Evolutionary conservation across 2,888 invertebrate species (phyloP).

Genomic region (Masnerella sp.): DNA sequence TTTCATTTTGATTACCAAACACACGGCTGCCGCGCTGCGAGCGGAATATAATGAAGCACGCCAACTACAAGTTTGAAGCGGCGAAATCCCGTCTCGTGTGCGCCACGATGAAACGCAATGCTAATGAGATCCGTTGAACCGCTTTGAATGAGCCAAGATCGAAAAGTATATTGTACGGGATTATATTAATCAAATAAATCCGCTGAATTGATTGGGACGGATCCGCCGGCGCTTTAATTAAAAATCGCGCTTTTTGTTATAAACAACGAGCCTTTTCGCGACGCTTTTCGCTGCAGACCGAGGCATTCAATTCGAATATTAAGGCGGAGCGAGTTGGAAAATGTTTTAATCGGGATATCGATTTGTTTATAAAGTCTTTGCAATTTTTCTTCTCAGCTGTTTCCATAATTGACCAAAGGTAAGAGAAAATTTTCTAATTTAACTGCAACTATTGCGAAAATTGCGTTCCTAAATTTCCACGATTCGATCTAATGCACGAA

Average conservation of each 20-base stretch:
- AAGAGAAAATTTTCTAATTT: no score
- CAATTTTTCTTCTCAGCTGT: no score
- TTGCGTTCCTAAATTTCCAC: no score
- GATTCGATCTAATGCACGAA: no score
- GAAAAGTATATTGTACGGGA: slow-evolving; percentile 28
- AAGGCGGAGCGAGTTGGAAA: no score
- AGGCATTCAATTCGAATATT: no score
- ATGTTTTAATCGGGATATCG: no score
- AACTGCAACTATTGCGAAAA: no score
- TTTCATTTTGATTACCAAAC: slow-evolving; percentile 59
- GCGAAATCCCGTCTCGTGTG: slow-evolving; percentile 39
- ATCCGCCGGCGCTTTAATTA: slow-evolving; percentile 1
- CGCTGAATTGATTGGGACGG: slow-evolving; percentile 21
- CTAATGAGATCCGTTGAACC: slow-evolving; percentile 55
- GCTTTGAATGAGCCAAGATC: slow-evolving; percentile 32
- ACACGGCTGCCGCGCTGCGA: slow-evolving; percentile 32
- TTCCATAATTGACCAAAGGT: no score
- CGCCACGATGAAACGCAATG: slow-evolving; percentile 45
- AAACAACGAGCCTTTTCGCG: slow-evolving; percentile 12
- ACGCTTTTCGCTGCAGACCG: neutral
- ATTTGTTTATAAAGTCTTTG: no score
- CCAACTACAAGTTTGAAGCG: slow-evolving; percentile 42
- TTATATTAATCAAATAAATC: slow-evolving; percentile 38
- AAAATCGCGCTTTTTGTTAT: slow-evolving; percentile 23
- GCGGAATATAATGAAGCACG: slow-evolving; percentile 57